phyloP scores from a whole-genome alignment of 2,888 invertebrate genomes.

The Lasioglossum pauxillum region DNA sequence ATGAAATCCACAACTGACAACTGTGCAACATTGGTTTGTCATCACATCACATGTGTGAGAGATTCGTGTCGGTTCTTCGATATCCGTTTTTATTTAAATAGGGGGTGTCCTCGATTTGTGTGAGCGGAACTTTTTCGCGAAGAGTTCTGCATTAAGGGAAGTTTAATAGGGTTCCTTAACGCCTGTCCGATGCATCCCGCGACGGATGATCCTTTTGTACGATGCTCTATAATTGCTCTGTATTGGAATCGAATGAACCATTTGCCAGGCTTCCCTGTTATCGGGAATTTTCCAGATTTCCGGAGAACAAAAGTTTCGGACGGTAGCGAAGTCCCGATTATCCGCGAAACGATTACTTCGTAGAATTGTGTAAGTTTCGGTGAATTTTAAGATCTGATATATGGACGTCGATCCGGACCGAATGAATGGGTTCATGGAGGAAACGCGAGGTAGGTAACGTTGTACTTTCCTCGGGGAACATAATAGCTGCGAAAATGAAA shows the following conservation, averaged over 20 bases:
- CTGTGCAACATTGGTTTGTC: slow-evolving; percentile 20
- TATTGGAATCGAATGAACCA: neutral
- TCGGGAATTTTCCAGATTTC: neutral
- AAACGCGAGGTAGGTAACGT: neutral
- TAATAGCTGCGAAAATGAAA: neutral
- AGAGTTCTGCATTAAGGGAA: neutral
- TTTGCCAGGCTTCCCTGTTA: neutral
- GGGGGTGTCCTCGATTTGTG: neutral
- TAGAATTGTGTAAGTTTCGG: neutral
- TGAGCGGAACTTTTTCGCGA: neutral
- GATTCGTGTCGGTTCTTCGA: neutral
- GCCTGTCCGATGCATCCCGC: neutral
- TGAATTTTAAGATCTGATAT: neutral
- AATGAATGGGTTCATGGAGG: neutral
- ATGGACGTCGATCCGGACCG: neutral
- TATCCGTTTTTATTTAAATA: slow-evolving; percentile 1
- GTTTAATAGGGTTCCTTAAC: neutral
- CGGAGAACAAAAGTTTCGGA: neutral
- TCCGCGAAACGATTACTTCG: neutral
- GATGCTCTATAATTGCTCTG: neutral
- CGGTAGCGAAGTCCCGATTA: neutral
- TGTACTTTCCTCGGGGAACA: neutral
- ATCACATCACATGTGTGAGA: slow-evolving; percentile 58
- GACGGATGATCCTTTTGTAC: neutral
- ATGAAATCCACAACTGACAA: no score